Conservation (phyloP, 1,140 invertebrate genomes). For the Drosophila punjabiensis region DNA sequence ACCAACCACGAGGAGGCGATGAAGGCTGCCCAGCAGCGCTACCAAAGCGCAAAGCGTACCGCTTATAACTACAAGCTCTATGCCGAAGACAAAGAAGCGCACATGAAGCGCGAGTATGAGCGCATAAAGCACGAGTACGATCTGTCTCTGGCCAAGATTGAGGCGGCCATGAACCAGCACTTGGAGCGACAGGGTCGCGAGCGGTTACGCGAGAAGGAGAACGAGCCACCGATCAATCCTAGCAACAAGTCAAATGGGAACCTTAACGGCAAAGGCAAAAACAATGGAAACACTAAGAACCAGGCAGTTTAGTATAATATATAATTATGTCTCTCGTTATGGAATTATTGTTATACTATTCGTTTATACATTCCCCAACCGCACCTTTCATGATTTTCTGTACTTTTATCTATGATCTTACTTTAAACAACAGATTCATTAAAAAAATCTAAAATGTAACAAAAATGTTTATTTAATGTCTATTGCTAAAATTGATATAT, state of each 20-base stretch:
- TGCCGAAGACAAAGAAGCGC: slow-evolving; percentile 80
- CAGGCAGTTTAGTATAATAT: not conserved
- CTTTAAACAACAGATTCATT: not conserved
- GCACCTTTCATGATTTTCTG: no score
- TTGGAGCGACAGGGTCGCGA: slow-evolving; percentile 62
- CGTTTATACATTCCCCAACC: slow-evolving; percentile 9
- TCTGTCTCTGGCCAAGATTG: slow-evolving; percentile 70
- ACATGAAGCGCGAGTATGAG: slow-evolving; percentile 79
- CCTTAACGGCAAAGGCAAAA: slow-evolving; percentile 1
- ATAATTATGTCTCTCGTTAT: not conserved
- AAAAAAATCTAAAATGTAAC: not conserved
- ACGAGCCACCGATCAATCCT: slow-evolving; percentile 56
- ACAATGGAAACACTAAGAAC: not conserved
- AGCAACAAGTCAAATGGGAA: slow-evolving; percentile 3
- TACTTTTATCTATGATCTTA: not conserved
- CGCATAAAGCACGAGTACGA: slow-evolving; percentile 79
- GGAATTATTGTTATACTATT: slow-evolving; percentile 16
- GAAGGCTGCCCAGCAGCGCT: slow-evolving; percentile 86
- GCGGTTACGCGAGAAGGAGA: slow-evolving; percentile 54
- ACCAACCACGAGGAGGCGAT: slow-evolving; percentile 67
- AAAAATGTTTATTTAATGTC: not conserved
- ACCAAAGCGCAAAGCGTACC: slow-evolving; percentile 87
- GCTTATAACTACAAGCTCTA: slow-evolving; percentile 86
- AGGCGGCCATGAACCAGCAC: slow-evolving; percentile 64
- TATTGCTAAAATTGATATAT: not conserved